A percentile compares a stretch with the other conserved stretches of the same genome.
Conservation (phyloP, 1,140 invertebrate genomes). For the Pomacea maculata region DNA sequence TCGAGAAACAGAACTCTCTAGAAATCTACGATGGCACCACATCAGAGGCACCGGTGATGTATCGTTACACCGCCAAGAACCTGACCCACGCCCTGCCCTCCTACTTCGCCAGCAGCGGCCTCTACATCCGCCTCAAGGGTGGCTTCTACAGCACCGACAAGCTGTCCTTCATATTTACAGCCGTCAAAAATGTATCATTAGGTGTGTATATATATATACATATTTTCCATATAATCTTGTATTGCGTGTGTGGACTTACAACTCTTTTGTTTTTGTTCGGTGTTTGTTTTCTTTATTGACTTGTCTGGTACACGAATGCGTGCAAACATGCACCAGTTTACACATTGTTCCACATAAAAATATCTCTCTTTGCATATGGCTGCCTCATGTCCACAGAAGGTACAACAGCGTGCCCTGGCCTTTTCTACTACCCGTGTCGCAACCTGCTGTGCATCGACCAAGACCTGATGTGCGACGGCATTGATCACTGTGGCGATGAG, state of each 20-base stretch:
- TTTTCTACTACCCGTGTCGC: constrained; percentile 68
- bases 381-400: constrained; percentile 11
- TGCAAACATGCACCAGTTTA: no score
- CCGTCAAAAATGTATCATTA: constrained; percentile 48
- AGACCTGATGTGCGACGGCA: constrained; percentile 83
- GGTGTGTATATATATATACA: constrained; percentile 15
- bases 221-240: no score
- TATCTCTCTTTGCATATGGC: neutral
- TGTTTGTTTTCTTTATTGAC: no score
- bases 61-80: constrained; percentile 45
- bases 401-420: constrained; percentile 46
- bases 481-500: constrained; percentile 90
- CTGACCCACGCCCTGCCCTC: constrained; percentile 41
- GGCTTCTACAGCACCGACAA: constrained; percentile 52
- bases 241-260: no score
- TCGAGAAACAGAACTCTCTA: constrained; percentile 43
- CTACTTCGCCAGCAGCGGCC: constrained; percentile 35
- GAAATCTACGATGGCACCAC: constrained; percentile 54
- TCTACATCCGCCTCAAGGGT: constrained; percentile 53
- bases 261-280: no score
- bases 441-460: constrained; percentile 82
- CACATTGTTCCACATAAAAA: no score
- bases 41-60: constrained; percentile 40
- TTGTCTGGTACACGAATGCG: no score
- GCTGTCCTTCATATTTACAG: constrained; percentile 54